Conservation (phyloP, 1,140 invertebrate species). For the Euschistus heros region DNA sequence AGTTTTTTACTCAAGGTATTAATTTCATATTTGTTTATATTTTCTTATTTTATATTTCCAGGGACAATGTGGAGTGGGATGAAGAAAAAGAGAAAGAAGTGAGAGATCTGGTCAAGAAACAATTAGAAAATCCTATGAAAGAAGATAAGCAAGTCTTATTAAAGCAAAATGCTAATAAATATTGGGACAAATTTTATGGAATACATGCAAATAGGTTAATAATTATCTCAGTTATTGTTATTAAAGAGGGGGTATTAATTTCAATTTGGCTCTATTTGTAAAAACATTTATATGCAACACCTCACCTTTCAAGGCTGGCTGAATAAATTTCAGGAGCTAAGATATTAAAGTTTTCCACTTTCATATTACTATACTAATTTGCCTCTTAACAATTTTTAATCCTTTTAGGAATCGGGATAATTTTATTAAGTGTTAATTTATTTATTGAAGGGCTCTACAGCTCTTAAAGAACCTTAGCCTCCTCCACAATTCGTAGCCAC, state of each 20-base stretch:
- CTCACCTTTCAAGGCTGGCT: neutral
- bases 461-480: no score
- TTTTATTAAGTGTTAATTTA: no score
- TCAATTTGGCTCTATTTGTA: neutral
- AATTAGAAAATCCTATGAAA: constrained; percentile 54
- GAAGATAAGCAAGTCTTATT: constrained; percentile 54
- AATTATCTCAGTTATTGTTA: no score
- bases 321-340: neutral
- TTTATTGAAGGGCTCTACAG: no score
- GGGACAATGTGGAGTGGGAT: constrained; percentile 94
- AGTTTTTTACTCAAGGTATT: neutral
- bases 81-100: constrained; percentile 67
- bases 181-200: constrained; percentile 91
- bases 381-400: neutral
- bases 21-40: constrained; percentile 2
- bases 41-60: constrained; percentile 34
- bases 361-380: neutral
- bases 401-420: neutral
- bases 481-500: no score
- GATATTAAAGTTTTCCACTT: neutral
- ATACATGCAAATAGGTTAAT: constrained; percentile 72
- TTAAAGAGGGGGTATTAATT: neutral
- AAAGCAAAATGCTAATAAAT: constrained; percentile 65
- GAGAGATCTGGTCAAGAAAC: constrained; percentile 57
- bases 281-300: neutral